Conservation (phyloP, 2,113 vertebrate species). For the Stigmatopora nigra region DNA sequence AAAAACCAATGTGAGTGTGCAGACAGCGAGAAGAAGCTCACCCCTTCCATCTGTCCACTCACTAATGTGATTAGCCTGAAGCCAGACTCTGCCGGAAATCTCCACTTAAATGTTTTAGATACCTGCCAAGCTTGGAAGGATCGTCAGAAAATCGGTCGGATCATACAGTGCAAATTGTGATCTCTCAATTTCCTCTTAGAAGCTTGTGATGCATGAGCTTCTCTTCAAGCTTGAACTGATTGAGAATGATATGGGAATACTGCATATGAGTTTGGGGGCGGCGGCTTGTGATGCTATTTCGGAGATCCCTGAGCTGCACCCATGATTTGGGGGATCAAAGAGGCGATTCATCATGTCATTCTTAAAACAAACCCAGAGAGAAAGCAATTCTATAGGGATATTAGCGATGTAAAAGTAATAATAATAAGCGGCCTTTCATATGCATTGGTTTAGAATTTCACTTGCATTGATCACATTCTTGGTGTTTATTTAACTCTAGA, state of each 20-base stretch:
- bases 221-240: constrained; percentile 26
- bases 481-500: not conserved
- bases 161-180: constrained; percentile 39
- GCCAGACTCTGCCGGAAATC: constrained; percentile 39
- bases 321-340: constrained; percentile 47
- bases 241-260: constrained; percentile 40
- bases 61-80: constrained; percentile 58
- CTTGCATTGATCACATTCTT: constrained; percentile 19
- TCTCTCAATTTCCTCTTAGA: constrained; percentile 31
- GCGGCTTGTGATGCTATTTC: constrained; percentile 29
- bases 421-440: constrained; percentile 35
- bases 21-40: constrained; percentile 43
- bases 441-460: constrained; percentile 19
- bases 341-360: constrained; percentile 49
- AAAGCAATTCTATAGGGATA: not conserved
- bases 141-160: constrained; percentile 41
- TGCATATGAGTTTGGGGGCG: constrained; percentile 33
- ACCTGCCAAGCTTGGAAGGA: constrained; percentile 44
- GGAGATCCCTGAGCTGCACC: constrained; percentile 18
- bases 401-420: not conserved
- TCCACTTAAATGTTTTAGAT: constrained; percentile 49
- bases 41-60: constrained; percentile 51
- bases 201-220: constrained; percentile 51
- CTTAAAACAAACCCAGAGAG: constrained; percentile 16
- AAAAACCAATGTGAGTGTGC: constrained; percentile 21